Evolutionary conservation across 2,113 vertebrate species (phyloP).

Genomic region (Diphyllodes magnificus): DNA sequence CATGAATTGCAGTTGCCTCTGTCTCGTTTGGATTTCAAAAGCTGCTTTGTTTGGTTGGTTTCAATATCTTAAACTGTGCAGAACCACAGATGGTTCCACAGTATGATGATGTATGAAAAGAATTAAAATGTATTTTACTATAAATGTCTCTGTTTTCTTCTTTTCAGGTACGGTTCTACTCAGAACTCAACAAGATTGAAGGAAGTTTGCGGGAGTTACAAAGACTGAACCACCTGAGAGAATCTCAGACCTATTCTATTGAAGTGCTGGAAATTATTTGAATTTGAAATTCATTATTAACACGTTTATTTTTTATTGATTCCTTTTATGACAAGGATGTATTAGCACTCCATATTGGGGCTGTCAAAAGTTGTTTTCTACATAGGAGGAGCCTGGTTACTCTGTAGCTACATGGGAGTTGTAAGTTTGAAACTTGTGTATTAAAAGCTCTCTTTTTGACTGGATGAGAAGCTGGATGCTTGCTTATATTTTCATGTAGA

Average conservation of each 20-base stretch:
- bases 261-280: slow-evolving; percentile 92
- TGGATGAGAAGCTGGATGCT: not conserved
- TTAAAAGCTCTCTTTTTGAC: not conserved
- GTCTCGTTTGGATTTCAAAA: not conserved
- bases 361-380: slow-evolving; percentile 41
- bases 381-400: not conserved
- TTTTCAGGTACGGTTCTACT: slow-evolving; percentile 83
- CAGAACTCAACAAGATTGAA: slow-evolving; percentile 91
- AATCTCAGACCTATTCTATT: slow-evolving; percentile 83
- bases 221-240: slow-evolving; percentile 70
- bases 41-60: not conserved
- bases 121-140: not conserved
- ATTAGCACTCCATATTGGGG: slow-evolving; percentile 53
- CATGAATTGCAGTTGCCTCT: not conserved
- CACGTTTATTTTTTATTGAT: slow-evolving; percentile 53
- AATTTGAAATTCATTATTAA: slow-evolving; percentile 55
- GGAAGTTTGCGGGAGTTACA: slow-evolving; percentile 83
- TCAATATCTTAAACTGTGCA: not conserved
- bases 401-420: not conserved
- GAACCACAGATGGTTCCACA: not conserved
- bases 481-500: not conserved
- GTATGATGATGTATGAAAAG: not conserved
- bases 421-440: not conserved
- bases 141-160: not conserved
- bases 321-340: slow-evolving; percentile 40